Evolutionary conservation across 2,797 vertebrate genomes (phyloP), one percentile per base, ranked within the genome.

Genomic region (Gouania willdenowi): DNA sequence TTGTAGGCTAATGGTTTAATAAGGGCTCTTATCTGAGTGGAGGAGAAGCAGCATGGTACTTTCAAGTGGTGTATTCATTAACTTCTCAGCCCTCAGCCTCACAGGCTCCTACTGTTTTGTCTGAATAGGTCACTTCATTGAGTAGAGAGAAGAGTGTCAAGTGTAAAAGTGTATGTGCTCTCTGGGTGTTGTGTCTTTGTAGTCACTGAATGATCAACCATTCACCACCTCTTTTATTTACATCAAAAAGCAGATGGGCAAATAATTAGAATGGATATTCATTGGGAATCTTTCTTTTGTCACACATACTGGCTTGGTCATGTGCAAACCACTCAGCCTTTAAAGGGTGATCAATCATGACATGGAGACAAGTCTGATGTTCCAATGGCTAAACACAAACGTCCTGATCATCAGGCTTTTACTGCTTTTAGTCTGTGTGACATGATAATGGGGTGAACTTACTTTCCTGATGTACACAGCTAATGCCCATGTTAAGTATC

Each of bases 311-410:
- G 20, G 70, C 77, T 69, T 46, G 63, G 42, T 60, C 41, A 39
- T 76, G 65, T 71, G 63, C 66, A 21, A 41, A 36, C 52, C 64
- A 50, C 40, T 75, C 49, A 33, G 38, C 49, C 61, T 58, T 53
- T 60, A 44, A 67, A 50, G 70, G 74, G 82, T 75, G 78, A 87
- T 87, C 83, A 79, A 87, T 87, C 86, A 85, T 56, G 66, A 66
- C 72, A 62, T 35, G n/a, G 43, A 77, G 73, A 81, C 78, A 71
- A 71, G 83, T 83, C 76, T 81, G 76, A 72, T 73, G 82, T 71
- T 83, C 69, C 66, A 8, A 66, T 59, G 62, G 66, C 67, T 75
- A 45, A 71, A 68, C 75, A 71, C 65, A 71, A 64, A 78, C 58
- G 65, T 68, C 60, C 64, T 30, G 41, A 76, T 82, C 66, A 60